Evolutionary conservation across 2,797 vertebrate genomes (phyloP).

Genomic region (Picus viridis): DNA sequence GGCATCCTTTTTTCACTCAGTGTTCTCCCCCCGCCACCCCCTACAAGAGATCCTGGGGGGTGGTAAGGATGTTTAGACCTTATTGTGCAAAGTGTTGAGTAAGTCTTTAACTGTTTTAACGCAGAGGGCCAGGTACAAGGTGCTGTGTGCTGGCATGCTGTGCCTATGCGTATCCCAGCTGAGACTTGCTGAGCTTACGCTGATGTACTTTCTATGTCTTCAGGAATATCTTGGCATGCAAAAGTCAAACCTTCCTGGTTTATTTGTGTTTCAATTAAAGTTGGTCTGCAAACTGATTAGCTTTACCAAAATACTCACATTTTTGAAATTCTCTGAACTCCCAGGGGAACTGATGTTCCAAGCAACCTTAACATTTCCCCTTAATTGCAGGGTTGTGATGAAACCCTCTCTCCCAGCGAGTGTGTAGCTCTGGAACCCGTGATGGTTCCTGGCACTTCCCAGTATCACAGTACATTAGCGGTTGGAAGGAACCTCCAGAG

Average conservation of each 20-base stretch:
- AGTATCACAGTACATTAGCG: too few species aligned
- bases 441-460: neutral
- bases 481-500: too few species aligned
- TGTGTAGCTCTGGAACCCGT: neutral
- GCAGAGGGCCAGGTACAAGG: neutral
- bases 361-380: conserved; percentile 19
- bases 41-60: neutral
- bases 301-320: conserved; percentile 26
- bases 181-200: neutral
- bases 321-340: neutral
- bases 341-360: neutral
- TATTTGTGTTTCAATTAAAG: conserved; percentile 12
- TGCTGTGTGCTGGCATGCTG: neutral
- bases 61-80: neutral
- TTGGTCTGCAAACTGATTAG: conserved; percentile 18
- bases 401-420: neutral
- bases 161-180: neutral
- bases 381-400: conserved; percentile 17
- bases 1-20: neutral
- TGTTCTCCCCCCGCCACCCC: neutral
- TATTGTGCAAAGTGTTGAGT: neutral
- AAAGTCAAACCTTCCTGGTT: neutral
- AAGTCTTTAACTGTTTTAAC: neutral
- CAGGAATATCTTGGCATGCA: neutral
- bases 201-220: neutral